Evolutionary conservation across 2,888 invertebrate species (phyloP), one percentile per base, ranked within the genome.

Genomic region (Lochmaea crataegi): DNA sequence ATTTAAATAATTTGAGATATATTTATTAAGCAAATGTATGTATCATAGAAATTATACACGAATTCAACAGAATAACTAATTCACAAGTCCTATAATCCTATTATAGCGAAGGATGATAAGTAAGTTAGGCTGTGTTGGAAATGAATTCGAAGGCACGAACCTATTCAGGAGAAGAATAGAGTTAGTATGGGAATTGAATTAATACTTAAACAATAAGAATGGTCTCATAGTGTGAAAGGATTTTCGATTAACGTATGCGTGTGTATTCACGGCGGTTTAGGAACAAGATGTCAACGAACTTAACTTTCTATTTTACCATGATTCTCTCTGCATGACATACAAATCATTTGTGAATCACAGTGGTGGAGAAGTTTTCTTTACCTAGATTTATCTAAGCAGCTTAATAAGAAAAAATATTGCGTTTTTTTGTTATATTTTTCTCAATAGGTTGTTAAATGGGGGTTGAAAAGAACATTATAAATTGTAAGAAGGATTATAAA

Each of bases 271-370:
- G 22, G 61, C 58, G 53, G 65, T 71, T 68, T 68, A 69, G 64
- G 66, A 71, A 68, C 67, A 68, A 74, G 72, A 79, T 83, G 83
- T 79, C 82, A 83, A 81, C 81, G 83, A 83, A 83, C 83, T 77
- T 80, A 80, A 82, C 83, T 83, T 83, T 83, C 83, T 83, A 83
- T 83, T 83, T 81, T 82, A 80, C 56, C 41, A 53, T 78, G 77
- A 80, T 80, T 79, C 79, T 77, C 77, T 71, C 75, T 69, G 63
- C 74, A 68, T 76, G 76, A 76, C 76, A 77, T 58, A 77, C 70
- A 76, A 77, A 75, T 68, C 73, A 71, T 68, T 53, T 68, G 67
- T 60, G 61, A 73, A 71, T 61, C 69, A 48, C 63, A 61, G 67
- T 68, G 57, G 45, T 57, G 12, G 11, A 57, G 10, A 9, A 1